A percentile compares a stretch with the other conserved stretches of the same genome.
These are phyloP conservation scores for Cheilosia pagana DNA, from an alignment of 2,888 invertebrate species.

Conservation along the genomic window DNA sequence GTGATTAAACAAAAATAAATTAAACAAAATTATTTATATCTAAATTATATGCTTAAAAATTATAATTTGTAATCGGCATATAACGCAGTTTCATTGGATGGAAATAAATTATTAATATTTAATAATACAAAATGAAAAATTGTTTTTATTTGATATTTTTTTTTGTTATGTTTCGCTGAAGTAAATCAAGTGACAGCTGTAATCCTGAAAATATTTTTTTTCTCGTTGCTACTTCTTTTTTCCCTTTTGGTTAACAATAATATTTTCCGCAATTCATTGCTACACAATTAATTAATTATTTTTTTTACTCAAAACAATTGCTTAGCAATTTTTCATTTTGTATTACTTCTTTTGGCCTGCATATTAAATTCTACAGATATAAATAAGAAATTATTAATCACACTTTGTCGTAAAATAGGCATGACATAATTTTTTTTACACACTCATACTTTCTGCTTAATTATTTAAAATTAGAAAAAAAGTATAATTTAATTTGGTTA, in stretches of 20 bases:
- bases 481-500: slow-evolving; percentile 35
- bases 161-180: slow-evolving; percentile 2
- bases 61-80: slow-evolving; percentile 65
- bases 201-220: slow-evolving; percentile 30
- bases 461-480: slow-evolving; percentile 9
- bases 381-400: slow-evolving; percentile 41
- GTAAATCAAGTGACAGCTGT: slow-evolving; percentile 36
- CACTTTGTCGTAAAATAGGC: slow-evolving; percentile 28
- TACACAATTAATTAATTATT: slow-evolving; percentile 46
- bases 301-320: slow-evolving; percentile 40
- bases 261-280: slow-evolving; percentile 60
- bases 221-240: slow-evolving; percentile 56
- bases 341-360: slow-evolving; percentile 65
- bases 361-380: slow-evolving; percentile 16
- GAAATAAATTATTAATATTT: slow-evolving; percentile 75
- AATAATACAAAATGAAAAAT: slow-evolving; percentile 78
- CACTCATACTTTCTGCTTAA: slow-evolving; percentile 27
- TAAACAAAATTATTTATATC: slow-evolving; percentile 50
- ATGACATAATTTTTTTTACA: slow-evolving; percentile 22
- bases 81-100: slow-evolving; percentile 65
- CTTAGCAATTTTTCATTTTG: slow-evolving; percentile 77
- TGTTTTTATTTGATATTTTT: slow-evolving; percentile 75
- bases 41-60: slow-evolving; percentile 57
- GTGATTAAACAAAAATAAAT: slow-evolving; percentile 56
- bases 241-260: slow-evolving; percentile 49